Evolutionary conservation across 2,888 invertebrate genomes (phyloP), one percentile per base, ranked within the genome.

Genomic region (Noctua janthe): DNA sequence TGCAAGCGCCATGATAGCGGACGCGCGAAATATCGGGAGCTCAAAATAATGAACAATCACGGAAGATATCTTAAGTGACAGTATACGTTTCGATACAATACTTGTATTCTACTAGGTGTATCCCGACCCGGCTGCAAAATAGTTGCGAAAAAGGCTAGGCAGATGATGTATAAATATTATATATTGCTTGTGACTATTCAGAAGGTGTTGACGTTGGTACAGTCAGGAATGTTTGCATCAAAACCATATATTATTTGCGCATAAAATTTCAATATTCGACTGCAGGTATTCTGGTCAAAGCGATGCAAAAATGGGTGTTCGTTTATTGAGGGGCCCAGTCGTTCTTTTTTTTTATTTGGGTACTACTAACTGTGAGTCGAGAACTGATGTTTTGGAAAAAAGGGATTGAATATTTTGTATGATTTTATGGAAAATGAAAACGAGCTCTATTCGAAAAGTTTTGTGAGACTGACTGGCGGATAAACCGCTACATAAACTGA

Each of bases 211-310:
- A 51, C 35, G 29, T 6, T 20, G 20, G 23, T 51, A 35, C 35
- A 49, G 54, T 2, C 35, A 54, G 49, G 56, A 64, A 73, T 73
- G 70, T 74, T 69, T 43, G 62, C 17, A 29, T 66, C 39, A 49
- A 29, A 17, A 6, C 35, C 29, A 43, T 51, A 23, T 76, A 54
- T 64, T 76, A 67, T 71, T 85, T 73, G 56, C 11, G n/a, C 39
- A 64, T 75, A 47, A 64, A 69, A 66, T 78, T 75, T 78, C 43
- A 78, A 82, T 78, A 85, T 67, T n/a, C 72, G 15, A 43, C 43
- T 10, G 64, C 64, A 20, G 56, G 29, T 62, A 29, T 47, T 49
- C 47, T 66, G 54, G 71, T 81, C 77, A 85, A 81, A 84, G 81
- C 62, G 17, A 20, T 43, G 70, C 43, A 69, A 85, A 84, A 81